Conservation (phyloP, 1,140 invertebrate species). For the Lithobius niger region DNA sequence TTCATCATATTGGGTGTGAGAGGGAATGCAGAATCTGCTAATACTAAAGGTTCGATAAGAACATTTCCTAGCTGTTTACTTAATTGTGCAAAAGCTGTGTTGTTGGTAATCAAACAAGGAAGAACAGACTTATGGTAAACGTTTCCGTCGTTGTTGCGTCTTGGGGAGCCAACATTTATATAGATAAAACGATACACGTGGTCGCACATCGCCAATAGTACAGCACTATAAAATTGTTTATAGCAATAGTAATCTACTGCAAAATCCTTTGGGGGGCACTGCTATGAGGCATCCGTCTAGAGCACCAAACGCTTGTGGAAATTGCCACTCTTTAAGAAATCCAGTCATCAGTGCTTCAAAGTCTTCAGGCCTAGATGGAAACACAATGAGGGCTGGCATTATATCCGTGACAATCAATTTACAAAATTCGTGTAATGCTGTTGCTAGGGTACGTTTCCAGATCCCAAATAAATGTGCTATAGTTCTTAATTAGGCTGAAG, state of each 20-base stretch:
- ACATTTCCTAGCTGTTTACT: background rate
- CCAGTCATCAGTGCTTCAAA: background rate
- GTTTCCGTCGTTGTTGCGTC: background rate
- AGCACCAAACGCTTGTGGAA: background rate
- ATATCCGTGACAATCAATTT: background rate
- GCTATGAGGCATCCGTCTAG: background rate
- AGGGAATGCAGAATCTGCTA: conserved; percentile 2
- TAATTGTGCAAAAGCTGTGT: background rate
- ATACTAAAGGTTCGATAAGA: background rate
- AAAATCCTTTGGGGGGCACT: background rate
- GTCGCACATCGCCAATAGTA: background rate
- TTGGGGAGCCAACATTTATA: background rate
- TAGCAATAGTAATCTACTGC: background rate
- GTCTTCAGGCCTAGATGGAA: background rate
- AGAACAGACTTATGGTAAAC: background rate
- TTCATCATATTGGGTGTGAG: background rate
- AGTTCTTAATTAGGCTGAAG: background rate
- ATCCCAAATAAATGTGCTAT: background rate
- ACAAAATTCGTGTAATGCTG: background rate
- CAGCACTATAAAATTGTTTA: background rate
- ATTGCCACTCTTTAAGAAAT: background rate
- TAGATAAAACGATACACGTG: background rate
- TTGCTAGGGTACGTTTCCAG: background rate
- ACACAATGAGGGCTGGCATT: background rate
- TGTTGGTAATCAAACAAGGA: background rate